These are phyloP conservation scores for Cheilosia scutellata DNA, from an alignment of 2,888 invertebrate species.

Conservation along the genomic window DNA sequence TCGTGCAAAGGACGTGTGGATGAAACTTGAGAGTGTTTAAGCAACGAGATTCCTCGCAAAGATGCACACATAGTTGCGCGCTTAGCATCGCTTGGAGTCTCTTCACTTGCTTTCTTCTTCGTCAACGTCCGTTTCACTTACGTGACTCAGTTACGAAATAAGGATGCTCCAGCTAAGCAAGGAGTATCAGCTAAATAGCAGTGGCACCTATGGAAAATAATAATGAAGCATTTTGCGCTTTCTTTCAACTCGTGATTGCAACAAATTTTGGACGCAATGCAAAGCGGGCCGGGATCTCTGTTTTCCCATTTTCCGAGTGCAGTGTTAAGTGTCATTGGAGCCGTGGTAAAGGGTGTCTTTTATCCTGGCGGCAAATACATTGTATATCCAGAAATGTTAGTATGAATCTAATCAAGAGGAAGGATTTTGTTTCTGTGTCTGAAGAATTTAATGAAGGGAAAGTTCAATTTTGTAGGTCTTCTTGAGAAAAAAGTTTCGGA, in stretches of 20 bases:
- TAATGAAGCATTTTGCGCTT: slow-evolving; percentile 68
- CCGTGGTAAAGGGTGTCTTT: slow-evolving; percentile 20
- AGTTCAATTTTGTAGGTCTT: not conserved
- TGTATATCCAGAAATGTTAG: slow-evolving; percentile 9
- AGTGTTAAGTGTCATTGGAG: slow-evolving; percentile 18
- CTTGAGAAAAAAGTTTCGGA: slow-evolving; percentile 10
- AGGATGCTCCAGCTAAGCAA: slow-evolving; percentile 42
- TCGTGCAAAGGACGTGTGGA: slow-evolving; percentile 71
- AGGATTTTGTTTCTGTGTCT: slow-evolving; percentile 53
- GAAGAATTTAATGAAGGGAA: slow-evolving; percentile 48
- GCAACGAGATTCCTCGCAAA: slow-evolving; percentile 69
- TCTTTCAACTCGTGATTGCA: slow-evolving; percentile 63
- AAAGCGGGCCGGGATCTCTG: slow-evolving; percentile 49
- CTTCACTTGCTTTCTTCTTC: slow-evolving; percentile 36
- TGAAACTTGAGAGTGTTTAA: slow-evolving; percentile 75
- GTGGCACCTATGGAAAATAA: slow-evolving; percentile 69
- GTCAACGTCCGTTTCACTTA: slow-evolving; percentile 65
- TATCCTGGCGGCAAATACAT: slow-evolving; percentile 16
- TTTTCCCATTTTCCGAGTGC: slow-evolving; percentile 29
- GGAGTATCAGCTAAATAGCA: slow-evolving; percentile 56
- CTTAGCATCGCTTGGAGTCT: slow-evolving; percentile 49
- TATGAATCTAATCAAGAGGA: slow-evolving; percentile 65
- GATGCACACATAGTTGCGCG: slow-evolving; percentile 73
- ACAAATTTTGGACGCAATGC: slow-evolving; percentile 73
- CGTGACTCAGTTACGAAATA: slow-evolving; percentile 69